phyloP scores from a whole-genome alignment of 2,113 vertebrate genomes.

The Sylvietta virens region DNA sequence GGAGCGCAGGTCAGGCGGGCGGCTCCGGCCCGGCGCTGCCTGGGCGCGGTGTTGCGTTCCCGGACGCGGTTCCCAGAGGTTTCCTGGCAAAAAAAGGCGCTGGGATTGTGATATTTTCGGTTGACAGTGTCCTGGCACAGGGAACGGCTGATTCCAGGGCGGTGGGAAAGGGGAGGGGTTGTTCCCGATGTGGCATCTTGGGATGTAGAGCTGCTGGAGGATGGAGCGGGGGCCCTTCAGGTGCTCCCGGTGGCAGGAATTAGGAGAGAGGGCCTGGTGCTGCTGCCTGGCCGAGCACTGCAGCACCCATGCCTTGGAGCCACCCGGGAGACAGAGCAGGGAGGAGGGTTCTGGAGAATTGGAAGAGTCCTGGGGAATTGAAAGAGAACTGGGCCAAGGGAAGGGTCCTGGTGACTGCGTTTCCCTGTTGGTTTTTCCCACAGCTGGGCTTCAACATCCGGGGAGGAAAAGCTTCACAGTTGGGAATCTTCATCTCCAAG shows the following conservation, averaged over 20 bases:
- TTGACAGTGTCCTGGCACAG: neutral
- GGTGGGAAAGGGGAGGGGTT: accelerated
- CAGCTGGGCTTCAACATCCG: constrained; percentile 98
- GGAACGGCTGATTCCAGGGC: neutral
- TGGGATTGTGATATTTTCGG: neutral
- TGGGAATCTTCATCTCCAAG: constrained; percentile 99
- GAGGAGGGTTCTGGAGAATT: neutral
- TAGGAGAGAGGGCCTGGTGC: neutral
- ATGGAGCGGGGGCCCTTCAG: accelerated
- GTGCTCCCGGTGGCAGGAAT: neutral
- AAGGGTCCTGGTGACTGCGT: neutral
- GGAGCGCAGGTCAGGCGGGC: constrained; percentile 79
- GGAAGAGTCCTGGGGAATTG: neutral
- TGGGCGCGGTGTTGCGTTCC: neutral
- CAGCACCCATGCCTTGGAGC: neutral
- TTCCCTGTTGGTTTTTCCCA: neutral
- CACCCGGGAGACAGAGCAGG: neutral
- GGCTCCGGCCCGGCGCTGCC: neutral
- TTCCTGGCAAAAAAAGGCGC: neutral
- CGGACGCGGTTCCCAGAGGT: neutral
- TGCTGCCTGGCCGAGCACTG: neutral
- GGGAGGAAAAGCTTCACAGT: constrained; percentile 94
- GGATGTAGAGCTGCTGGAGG: neutral
- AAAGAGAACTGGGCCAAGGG: neutral
- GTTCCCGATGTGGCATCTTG: accelerated